Conservation (phyloP, 2,888 invertebrate genomes). For the Amphipoea oculea region DNA sequence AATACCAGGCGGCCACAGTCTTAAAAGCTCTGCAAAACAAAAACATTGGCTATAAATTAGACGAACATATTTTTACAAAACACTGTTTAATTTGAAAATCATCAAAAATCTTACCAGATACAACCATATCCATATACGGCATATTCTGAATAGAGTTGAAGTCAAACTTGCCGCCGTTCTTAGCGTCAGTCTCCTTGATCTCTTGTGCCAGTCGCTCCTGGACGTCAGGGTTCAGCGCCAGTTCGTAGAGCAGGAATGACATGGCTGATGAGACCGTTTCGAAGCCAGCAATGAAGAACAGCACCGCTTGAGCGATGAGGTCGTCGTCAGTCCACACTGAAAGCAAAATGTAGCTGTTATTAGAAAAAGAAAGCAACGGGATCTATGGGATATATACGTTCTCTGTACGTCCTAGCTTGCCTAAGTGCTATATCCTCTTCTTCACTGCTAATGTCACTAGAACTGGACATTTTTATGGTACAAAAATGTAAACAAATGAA, state of each 20-base stretch:
- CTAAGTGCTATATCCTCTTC: no score
- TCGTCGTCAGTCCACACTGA: slow-evolving; percentile 83
- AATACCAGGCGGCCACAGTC: slow-evolving; percentile 86
- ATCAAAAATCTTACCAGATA: slow-evolving; percentile 83
- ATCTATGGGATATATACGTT: no score
- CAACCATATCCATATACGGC: slow-evolving; percentile 91
- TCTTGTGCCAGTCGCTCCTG: slow-evolving; percentile 90
- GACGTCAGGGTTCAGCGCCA: slow-evolving; percentile 90
- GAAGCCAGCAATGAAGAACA: slow-evolving; percentile 91
- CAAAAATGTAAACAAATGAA: no score
- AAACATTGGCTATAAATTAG: background rate
- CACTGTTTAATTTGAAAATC: background rate
- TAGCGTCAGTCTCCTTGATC: slow-evolving; percentile 85
- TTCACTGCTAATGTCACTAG: no score
- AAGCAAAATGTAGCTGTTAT: slow-evolving; percentile 4
- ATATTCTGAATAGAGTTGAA: slow-evolving; percentile 89
- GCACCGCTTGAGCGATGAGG: slow-evolving; percentile 85
- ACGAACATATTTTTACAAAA: background rate
- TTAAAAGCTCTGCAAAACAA: slow-evolving; percentile 79
- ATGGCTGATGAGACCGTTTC: slow-evolving; percentile 86
- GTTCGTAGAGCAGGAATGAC: slow-evolving; percentile 89
- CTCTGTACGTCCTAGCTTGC: background rate
- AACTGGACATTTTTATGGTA: no score
- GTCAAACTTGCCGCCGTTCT: slow-evolving; percentile 83
- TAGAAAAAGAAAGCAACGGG: background rate